A percentile compares a stretch with the other conserved stretches of the same genome.
phyloP scores from a whole-genome alignment of 2,888 invertebrate genomes.

The Polydrusus tereticollis region DNA sequence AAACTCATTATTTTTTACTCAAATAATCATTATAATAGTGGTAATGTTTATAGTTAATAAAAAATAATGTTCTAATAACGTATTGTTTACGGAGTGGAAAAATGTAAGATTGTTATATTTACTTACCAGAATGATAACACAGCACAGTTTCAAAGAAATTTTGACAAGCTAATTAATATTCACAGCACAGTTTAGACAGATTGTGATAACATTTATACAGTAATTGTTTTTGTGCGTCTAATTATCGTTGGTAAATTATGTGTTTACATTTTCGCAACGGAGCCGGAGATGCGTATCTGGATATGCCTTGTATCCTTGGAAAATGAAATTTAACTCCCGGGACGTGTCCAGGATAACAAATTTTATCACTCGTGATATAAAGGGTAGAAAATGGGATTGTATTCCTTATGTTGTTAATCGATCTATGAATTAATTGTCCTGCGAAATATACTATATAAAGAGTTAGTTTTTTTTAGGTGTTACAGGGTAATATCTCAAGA shows the following conservation, averaged over 20 bases:
- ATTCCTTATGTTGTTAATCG: neutral
- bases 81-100: too few species aligned
- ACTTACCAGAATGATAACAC: too few species aligned
- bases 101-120: too few species aligned
- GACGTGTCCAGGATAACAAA: slow-evolving; percentile 4
- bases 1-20: too few species aligned
- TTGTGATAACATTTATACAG: neutral
- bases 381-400: neutral
- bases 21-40: too few species aligned
- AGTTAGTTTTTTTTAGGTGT: too few species aligned
- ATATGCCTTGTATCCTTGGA: slow-evolving; percentile 13
- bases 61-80: too few species aligned
- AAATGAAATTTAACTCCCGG: slow-evolving; percentile 10
- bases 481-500: too few species aligned
- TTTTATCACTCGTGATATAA: slow-evolving; percentile 1
- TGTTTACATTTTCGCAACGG: slow-evolving; percentile 16
- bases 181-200: neutral
- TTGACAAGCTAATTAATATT: slow-evolving; percentile 3
- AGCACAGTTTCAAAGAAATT: too few species aligned
- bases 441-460: too few species aligned
- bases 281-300: neutral
- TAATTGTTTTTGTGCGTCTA: slow-evolving; percentile 18
- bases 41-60: too few species aligned
- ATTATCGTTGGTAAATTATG: slow-evolving; percentile 17
- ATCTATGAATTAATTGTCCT: neutral